phyloP scores from a whole-genome alignment of 2,113 vertebrate species.

The Stercorarius parasiticus region DNA sequence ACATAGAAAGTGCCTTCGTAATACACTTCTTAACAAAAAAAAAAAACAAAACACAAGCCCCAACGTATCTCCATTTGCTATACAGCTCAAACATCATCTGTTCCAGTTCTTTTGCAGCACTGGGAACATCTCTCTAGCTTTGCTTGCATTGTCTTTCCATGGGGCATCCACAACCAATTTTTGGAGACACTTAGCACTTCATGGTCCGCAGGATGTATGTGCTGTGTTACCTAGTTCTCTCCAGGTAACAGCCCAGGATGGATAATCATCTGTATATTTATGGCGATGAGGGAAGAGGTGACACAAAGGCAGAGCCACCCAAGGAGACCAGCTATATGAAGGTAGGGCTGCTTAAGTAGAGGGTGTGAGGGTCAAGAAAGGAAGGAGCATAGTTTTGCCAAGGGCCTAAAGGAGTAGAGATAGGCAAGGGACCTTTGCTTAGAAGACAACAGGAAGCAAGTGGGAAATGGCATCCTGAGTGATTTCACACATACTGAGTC shows the following conservation, averaged over 20 bases:
- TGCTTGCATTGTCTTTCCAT: background rate
- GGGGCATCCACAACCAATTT: background rate
- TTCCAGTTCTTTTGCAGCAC: background rate
- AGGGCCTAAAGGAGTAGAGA: background rate
- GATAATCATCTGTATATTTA: background rate
- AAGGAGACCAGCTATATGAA: background rate
- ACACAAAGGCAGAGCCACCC: background rate
- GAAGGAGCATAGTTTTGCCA: background rate
- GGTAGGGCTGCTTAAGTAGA: background rate
- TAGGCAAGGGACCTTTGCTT: background rate
- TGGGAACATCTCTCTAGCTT: background rate
- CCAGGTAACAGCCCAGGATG: background rate
- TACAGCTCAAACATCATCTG: background rate
- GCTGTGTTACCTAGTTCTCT: background rate
- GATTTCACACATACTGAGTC: background rate
- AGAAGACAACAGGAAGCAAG: background rate
- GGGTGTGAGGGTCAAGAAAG: background rate
- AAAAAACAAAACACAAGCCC: no score
- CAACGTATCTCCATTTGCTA: background rate
- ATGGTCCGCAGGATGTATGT: accelerated
- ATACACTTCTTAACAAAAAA: background rate
- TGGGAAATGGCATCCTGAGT: background rate
- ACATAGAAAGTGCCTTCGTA: background rate
- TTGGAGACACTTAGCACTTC: background rate
- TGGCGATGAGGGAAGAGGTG: background rate